Evolutionary conservation across 2,888 invertebrate species (phyloP).

Genomic region (Drymonia ruficornis): DNA sequence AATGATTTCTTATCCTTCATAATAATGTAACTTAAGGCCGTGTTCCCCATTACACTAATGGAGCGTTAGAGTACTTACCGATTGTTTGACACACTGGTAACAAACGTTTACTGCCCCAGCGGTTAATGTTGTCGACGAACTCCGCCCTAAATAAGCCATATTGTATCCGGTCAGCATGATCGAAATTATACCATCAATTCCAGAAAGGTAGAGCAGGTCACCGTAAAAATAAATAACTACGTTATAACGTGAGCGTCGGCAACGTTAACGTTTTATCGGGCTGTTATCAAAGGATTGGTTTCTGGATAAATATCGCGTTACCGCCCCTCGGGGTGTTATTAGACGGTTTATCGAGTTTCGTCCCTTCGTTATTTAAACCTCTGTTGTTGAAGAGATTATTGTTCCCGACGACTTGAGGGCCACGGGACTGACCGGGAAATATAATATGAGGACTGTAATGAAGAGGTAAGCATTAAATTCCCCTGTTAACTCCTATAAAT

Average conservation of each 20-base stretch:
- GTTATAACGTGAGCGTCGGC: neutral
- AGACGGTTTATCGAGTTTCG: constrained; percentile 30
- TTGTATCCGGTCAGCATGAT: neutral
- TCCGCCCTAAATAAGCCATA: no score
- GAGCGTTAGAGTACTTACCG: no score
- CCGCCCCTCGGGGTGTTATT: constrained; percentile 25
- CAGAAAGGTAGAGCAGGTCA: neutral
- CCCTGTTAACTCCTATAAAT: no score
- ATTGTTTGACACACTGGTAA: no score
- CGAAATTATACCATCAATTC: neutral
- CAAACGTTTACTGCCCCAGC: no score
- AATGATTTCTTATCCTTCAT: no score
- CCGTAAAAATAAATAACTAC: neutral
- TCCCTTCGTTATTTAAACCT: constrained; percentile 9
- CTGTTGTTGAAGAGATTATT: neutral
- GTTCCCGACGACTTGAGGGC: neutral
- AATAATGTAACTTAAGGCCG: no score
- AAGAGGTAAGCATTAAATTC: no score
- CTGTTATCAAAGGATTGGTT: constrained; percentile 37
- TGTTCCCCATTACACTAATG: no score
- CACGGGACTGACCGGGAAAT: neutral
- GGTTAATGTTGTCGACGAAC: no score
- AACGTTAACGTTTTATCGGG: constrained; percentile 1
- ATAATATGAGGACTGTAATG: no score
- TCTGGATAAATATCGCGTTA: constrained; percentile 37